Evolutionary conservation across 1,140 invertebrate species (phyloP), one percentile per base, ranked within the genome.

Genomic region (Drosophila auraria): DNA sequence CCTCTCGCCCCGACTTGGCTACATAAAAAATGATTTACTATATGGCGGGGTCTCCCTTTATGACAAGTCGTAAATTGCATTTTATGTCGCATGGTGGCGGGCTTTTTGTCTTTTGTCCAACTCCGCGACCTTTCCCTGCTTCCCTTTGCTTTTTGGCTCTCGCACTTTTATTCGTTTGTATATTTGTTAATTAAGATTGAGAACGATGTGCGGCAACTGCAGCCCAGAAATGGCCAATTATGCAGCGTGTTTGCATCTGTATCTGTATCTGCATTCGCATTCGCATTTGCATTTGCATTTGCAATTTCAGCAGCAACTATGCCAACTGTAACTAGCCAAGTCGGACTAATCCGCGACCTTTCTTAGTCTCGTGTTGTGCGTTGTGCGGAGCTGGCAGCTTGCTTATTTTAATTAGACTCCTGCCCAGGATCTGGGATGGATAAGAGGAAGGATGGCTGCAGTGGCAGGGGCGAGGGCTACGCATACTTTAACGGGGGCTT

Each of bases 1-100:
- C 51, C 42, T 62, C 51, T 57, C 42, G 42, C 49, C 36, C 36
- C 51, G 38, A 73, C 53, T 51, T 47, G 66, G 86, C 86, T 84
- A 89, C 86, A 89, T 89, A 89, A 89, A 89, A 89, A 89, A 89
- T 89, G 86, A 89, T 89, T 89, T 89, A 89, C 86, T 89, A 90
- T 89, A 90, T 86, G 86, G 79, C 76, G 82, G 78, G 64, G 80
- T n/a, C 82, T 89, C 86, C 86, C 86, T 89, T 89, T 89, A 89
- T 89, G 86, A 89, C 86, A 89, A 86, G 86, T 82, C 86, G 86
- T 89, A 89, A 89, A 89, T 89, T 86, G 86, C 86, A 84, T 90
- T 89, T 89, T 89, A 89, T 89, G 86, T 90, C 86, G 86, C 86
- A 79, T 86, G 79, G 83, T 80, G 56, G 76, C 70, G 61, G 47